phyloP scores from a whole-genome alignment of 2,888 invertebrate genomes.

The Athripsodes cinereus region DNA sequence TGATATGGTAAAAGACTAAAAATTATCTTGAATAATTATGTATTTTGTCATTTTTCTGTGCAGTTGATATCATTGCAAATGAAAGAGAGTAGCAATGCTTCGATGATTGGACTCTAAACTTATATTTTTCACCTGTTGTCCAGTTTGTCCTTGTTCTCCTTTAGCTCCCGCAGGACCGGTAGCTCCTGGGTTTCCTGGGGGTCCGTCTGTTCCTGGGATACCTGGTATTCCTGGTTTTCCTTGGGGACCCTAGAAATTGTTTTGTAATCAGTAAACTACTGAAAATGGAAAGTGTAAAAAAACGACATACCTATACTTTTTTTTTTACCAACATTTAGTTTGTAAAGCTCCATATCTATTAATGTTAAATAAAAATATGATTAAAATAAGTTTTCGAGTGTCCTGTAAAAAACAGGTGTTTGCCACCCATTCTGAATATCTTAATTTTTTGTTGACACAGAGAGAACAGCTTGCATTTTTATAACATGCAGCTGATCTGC shows the following conservation, averaged over 20 bases:
- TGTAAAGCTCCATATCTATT: neutral
- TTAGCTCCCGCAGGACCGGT: slow-evolving; percentile 66
- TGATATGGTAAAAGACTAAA: too few relatives aligned
- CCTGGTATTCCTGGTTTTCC: slow-evolving; percentile 79
- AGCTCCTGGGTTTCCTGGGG: slow-evolving; percentile 71
- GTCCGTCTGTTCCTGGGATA: slow-evolving; percentile 72
- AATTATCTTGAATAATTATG: too few relatives aligned
- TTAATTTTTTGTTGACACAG: too few relatives aligned
- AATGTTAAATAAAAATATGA: neutral
- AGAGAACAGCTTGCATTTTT: too few relatives aligned
- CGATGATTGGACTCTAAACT: too few relatives aligned
- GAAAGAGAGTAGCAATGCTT: neutral
- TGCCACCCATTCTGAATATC: too few relatives aligned
- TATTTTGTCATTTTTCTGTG: neutral
- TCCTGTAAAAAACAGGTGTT: too few relatives aligned
- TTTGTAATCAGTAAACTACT: too few relatives aligned
- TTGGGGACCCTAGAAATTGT: slow-evolving; percentile 69
- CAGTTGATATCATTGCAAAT: neutral
- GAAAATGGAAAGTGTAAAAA: too few relatives aligned
- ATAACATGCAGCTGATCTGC: too few relatives aligned
- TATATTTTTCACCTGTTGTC: slow-evolving; percentile 49
- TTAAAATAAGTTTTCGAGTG: too few relatives aligned
- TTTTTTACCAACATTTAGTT: neutral
- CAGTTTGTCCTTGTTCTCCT: slow-evolving; percentile 70
- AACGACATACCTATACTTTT: too few relatives aligned